Conservation (phyloP, 2,113 vertebrate species). For the Nasalis larvatus region DNA sequence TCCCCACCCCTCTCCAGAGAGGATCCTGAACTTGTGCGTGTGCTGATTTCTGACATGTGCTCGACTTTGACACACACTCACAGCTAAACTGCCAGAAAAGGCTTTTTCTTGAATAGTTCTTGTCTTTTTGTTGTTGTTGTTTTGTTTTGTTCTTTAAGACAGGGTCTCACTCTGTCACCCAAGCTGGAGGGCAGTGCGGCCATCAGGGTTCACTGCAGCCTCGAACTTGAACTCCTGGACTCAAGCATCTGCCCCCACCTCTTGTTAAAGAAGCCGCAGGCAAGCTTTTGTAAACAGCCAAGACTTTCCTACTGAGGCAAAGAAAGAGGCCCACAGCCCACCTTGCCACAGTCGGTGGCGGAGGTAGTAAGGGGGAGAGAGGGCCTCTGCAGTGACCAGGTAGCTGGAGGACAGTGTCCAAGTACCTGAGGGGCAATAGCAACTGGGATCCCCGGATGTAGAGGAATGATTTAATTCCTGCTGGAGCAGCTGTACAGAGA, state of each 20-base stretch:
- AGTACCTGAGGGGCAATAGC: too few relatives aligned
- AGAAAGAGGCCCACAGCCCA: neutral
- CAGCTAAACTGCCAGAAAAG: neutral
- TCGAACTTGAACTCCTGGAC: too few relatives aligned
- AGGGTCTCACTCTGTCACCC: too few relatives aligned
- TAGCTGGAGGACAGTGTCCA: neutral
- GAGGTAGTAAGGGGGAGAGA: too few relatives aligned
- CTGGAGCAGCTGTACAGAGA: neutral
- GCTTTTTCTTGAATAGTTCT: neutral
- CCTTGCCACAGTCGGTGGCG: too few relatives aligned
- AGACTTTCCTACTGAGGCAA: neutral
- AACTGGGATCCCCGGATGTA: accelerated
- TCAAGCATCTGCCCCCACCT: too few relatives aligned
- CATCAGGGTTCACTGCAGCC: too few relatives aligned
- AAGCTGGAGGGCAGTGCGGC: too few relatives aligned
- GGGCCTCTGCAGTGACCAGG: neutral
- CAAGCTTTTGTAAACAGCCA: neutral
- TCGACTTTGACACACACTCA: neutral
- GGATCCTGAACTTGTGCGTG: accelerated
- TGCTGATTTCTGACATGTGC: accelerated
- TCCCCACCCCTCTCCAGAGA: neutral
- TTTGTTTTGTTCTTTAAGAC: too few relatives aligned
- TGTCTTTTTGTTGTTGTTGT: too few relatives aligned
- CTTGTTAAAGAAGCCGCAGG: neutral
- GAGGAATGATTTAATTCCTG: neutral